Percentiles rank a stretch among this genome's conserved stretches.
Evolutionary conservation across 2,113 vertebrate species (phyloP).

Genomic region (Microcebus tavaratra): DNA sequence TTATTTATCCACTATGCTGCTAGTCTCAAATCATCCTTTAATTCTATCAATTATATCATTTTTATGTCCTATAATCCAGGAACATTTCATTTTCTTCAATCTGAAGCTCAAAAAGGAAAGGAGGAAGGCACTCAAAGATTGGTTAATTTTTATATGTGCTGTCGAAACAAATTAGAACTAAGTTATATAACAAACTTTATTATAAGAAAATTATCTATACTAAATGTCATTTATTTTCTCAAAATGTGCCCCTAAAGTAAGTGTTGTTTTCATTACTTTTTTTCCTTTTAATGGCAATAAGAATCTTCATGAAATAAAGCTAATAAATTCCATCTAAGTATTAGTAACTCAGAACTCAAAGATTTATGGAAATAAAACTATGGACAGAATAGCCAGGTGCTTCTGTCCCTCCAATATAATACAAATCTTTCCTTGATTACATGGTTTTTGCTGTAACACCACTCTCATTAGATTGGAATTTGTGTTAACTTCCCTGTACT

Average conservation of each 20-base stretch:
- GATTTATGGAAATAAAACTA: slow-evolving; percentile 93
- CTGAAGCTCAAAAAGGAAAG: background rate
- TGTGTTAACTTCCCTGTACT: slow-evolving; percentile 96
- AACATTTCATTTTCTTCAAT: slow-evolving; percentile 39
- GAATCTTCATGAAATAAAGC: slow-evolving; percentile 72
- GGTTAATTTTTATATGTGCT: slow-evolving; percentile 61
- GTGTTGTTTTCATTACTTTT: slow-evolving; percentile 57
- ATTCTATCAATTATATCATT: slow-evolving; percentile 14
- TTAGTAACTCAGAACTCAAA: slow-evolving; percentile 88
- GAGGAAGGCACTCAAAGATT: slow-evolving; percentile 45
- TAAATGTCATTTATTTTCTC: slow-evolving; percentile 57
- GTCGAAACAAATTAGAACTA: slow-evolving; percentile 59
- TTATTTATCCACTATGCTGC: background rate
- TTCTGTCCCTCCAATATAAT: slow-evolving; percentile 88
- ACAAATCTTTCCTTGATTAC: slow-evolving; percentile 86
- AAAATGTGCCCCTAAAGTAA: slow-evolving; percentile 50
- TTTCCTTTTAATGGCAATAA: slow-evolving; percentile 48
- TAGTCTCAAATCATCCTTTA: background rate
- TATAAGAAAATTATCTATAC: slow-evolving; percentile 58
- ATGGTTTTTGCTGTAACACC: slow-evolving; percentile 88
- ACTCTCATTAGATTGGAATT: slow-evolving; percentile 97
- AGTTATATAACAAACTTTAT: background rate
- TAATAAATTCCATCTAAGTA: slow-evolving; percentile 85
- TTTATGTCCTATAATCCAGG: background rate
- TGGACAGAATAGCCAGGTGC: slow-evolving; percentile 90